Evolutionary conservation across 2,797 vertebrate species (phyloP).

Genomic region (Rhinogobio ventralis): DNA sequence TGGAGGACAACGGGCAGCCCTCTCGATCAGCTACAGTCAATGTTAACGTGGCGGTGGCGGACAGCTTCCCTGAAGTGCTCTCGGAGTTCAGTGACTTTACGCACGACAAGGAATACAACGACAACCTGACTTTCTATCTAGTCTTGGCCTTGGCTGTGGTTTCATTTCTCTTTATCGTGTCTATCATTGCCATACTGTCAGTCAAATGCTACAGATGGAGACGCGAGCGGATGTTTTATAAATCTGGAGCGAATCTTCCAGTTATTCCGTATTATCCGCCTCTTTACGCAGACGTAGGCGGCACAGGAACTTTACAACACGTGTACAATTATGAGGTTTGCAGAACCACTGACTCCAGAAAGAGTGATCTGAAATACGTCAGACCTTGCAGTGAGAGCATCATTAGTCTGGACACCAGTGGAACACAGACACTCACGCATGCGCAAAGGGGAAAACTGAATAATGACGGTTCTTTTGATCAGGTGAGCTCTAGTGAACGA

Average conservation of each 20-base stretch:
- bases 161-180: slow-evolving; percentile 66
- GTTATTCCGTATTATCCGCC: slow-evolving; percentile 68
- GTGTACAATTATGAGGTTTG: too few species aligned
- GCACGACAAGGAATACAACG: slow-evolving; percentile 59
- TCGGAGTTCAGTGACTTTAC: slow-evolving; percentile 64
- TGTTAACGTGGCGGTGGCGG: slow-evolving; percentile 61
- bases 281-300: slow-evolving; percentile 63
- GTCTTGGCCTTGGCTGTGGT: slow-evolving; percentile 63
- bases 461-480: too few species aligned
- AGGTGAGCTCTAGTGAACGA: too few species aligned
- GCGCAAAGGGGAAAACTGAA: too few species aligned
- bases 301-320: too few species aligned
- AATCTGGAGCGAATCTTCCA: slow-evolving; percentile 62
- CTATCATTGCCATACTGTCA: slow-evolving; percentile 62
- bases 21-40: slow-evolving; percentile 37
- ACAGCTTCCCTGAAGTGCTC: slow-evolving; percentile 67
- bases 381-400: too few species aligned
- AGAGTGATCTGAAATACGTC: too few species aligned
- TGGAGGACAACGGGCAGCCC: slow-evolving; percentile 60
- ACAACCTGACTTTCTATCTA: slow-evolving; percentile 43
- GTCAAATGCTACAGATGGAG: slow-evolving; percentile 61
- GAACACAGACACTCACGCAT: too few species aligned
- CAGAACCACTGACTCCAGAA: too few species aligned
- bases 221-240: slow-evolving; percentile 58
- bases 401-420: too few species aligned